Base-by-base conservation (phyloP, 2,797 vertebrate genomes). In the Cossypha polioptera region DNA sequence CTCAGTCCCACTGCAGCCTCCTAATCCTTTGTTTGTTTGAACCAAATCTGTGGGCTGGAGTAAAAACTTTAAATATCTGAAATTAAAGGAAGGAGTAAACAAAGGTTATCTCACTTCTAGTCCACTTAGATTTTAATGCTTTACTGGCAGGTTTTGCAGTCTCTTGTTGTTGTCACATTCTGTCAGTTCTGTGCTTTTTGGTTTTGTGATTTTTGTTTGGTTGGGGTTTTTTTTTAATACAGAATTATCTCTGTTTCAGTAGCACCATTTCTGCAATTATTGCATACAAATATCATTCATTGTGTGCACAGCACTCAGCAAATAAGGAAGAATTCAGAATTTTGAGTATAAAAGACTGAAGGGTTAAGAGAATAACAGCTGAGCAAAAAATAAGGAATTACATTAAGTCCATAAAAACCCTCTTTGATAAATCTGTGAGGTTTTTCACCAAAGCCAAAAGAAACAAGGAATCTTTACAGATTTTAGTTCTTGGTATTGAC, bases 161-260 rank as follows among this genome's bases (percentile, higher is more conserved):
- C 38, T 69, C 29, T 76, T 21, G 51, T 11, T 35, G 35, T 20
- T 81, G 33, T 54, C 50, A 72, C 11, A 9, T 51, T 42, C 10
- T 72, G 31, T 43, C n/a, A 13, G 7, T 35, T 45, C 12, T 53
- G 10, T 48, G 7, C n/a, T 69, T n/a, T 25, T 57, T 75, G 40
- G 5, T 67, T 68, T 43, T 43, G 19, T 38, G 24, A 0, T 33
- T 79, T 54, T 20, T 16, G 19, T 26, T 61, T 61, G 38, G 2
- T 67, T 58, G n/a, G 10, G 3, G 0, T 38, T 14, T 58, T n/a
- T n/a, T 26, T 47, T 62, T 17, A 5, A 25, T 47, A 8, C 1
- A 20, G 28, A 74, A 13, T 48, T 72, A 2, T 4, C 17, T 88
- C 10, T 45, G 1, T 61, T 77, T 58, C 42, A 71, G 40, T 31